phyloP scores from a whole-genome alignment of 2,888 invertebrate genomes.

The Cosmorhoe ocellata region DNA sequence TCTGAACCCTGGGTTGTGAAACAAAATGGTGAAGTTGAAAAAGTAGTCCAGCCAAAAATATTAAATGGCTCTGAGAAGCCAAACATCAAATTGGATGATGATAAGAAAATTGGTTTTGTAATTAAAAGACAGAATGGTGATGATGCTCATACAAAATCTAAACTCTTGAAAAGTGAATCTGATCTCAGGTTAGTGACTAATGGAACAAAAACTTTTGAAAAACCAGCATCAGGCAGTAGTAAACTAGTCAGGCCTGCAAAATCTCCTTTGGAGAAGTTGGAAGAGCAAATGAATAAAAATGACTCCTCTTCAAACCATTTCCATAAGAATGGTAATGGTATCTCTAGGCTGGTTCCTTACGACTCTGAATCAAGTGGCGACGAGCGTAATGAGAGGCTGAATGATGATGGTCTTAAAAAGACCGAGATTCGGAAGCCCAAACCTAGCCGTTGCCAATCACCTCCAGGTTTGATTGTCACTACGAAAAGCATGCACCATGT shows the following conservation, averaged over 20 bases:
- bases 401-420: constrained; percentile 40
- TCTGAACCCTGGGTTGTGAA: constrained; percentile 76
- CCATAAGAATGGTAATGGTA: constrained; percentile 56
- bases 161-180: constrained; percentile 58
- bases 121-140: constrained; percentile 63
- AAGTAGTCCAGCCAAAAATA: constrained; percentile 60
- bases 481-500: constrained; percentile 68
- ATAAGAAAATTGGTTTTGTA: constrained; percentile 63
- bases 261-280: constrained; percentile 70
- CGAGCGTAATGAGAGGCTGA: constrained; percentile 47
- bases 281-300: constrained; percentile 73
- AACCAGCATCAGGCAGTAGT: constrained; percentile 48
- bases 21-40: constrained; percentile 75
- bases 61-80: constrained; percentile 60
- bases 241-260: constrained; percentile 63
- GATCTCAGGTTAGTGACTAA: constrained; percentile 50
- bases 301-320: constrained; percentile 47
- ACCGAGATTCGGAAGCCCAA: constrained; percentile 50
- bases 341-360: constrained; percentile 81
- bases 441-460: constrained; percentile 62
- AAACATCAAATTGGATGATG: constrained; percentile 54
- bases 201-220: constrained; percentile 52
- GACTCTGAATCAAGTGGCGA: constrained; percentile 83
- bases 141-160: constrained; percentile 52
- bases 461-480: constrained; percentile 58